Base-by-base conservation (phyloP, 1,140 invertebrate species). In the Ruditapes philippinarum region DNA sequence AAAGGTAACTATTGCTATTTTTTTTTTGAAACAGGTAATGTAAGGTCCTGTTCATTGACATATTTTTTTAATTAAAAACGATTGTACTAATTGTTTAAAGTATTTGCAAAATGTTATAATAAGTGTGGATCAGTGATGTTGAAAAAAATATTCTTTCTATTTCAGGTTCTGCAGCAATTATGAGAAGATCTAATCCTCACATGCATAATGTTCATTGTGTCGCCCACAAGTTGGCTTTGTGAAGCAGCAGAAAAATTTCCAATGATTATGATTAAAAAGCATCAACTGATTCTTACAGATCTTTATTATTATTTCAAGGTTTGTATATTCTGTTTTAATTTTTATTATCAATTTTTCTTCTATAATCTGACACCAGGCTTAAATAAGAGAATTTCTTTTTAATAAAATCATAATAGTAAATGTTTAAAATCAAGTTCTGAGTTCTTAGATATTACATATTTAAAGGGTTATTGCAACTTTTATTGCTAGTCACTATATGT, bases 221-320 rank as follows among this genome's bases (percentile, higher is more conserved):
- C n/a, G 88, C 83, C 1, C 83, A 87, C 42, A 60, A 70, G 4
- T 40, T 89, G 22, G 83, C 88, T 0, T 28, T 86, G 25, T 89
- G 90, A 91, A 68, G 90, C 90, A 70, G 65, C 40, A 60, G 60
- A 31, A n/a, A 45, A 42, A n/a, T 9, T 83, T n/a, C 31, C 40
- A 0, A n/a, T n/a, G n/a, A n/a, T n/a, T n/a, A 19, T 33, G 3
- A 5, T 88, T 28, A 84, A 88, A 42, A 65, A 89, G 38, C 28
- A 81, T 25, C 80, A 82, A 42, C 65, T 36, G 62, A 54, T 22
- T 33, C 31, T 82, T n/a, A 28, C 25, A 36, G 25, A 78, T n/a
- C 9, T 89, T 19, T 80, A 42, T 36, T 79, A 84, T 60, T 73
- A 84, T 51, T 89, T 84, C 33, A 84, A 84, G 49, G 79, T 45